phyloP scores from a whole-genome alignment of 1,140 invertebrate genomes.

The Schlechtendalia chinensis region DNA sequence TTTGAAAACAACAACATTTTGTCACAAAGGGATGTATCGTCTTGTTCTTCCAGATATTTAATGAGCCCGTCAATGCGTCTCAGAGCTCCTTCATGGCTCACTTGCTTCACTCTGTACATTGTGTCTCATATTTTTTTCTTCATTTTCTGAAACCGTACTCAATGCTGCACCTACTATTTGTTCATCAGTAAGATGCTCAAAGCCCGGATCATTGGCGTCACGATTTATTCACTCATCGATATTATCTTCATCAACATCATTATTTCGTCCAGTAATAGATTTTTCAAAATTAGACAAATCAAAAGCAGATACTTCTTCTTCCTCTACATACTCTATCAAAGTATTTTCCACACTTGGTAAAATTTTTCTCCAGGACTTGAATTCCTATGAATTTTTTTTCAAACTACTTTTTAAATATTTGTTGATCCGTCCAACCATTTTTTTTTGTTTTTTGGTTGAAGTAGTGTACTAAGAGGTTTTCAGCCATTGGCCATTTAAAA shows the following conservation, averaged over 20 bases:
- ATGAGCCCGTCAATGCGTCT: not conserved
- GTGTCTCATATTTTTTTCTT: not conserved
- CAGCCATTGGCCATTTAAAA: not conserved
- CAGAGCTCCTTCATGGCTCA: not conserved
- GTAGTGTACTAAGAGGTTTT: conserved; percentile 11
- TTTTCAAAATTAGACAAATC: not conserved
- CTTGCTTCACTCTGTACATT: not conserved
- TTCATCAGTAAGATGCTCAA: not conserved
- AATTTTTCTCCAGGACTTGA: not conserved
- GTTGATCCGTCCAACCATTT: conserved; percentile 3
- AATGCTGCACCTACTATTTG: not conserved
- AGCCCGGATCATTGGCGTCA: not conserved
- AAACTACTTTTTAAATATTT: conserved; percentile 23
- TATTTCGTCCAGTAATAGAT: not conserved
- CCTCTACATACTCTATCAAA: too few relatives aligned
- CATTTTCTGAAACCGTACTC: not conserved
- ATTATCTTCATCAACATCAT: not conserved
- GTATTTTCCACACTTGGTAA: not conserved
- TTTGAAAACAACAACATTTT: too few relatives aligned
- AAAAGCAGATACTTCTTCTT: not conserved
- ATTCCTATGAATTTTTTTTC: not conserved
- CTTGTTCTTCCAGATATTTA: not conserved
- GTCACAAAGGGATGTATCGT: not conserved
- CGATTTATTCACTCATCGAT: not conserved
- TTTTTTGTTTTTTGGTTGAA: conserved; percentile 18